These are phyloP conservation scores for Ditylenchus dipsaci DNA, from an alignment of 1,140 invertebrate species.

Conservation along the genomic window DNA sequence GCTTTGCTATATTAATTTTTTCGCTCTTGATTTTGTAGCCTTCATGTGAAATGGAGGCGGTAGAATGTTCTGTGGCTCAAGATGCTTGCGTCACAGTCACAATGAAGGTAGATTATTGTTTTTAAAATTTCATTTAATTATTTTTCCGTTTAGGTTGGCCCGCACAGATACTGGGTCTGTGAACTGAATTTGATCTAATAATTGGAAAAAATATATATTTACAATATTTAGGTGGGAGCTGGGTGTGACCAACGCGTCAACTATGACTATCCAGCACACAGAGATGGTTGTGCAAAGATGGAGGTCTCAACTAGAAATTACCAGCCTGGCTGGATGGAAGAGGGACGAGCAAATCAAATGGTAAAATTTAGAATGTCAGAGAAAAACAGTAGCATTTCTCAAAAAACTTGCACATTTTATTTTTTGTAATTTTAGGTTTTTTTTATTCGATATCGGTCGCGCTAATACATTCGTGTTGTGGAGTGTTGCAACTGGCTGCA, in stretches of 20 bases:
- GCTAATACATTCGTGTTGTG: too few species aligned
- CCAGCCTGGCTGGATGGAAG: neutral
- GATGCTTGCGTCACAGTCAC: conserved; percentile 30
- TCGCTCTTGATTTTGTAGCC: neutral
- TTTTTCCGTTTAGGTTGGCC: too few species aligned
- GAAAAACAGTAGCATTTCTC: too few species aligned
- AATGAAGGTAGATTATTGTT: conserved; percentile 14
- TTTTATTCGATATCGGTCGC: too few species aligned
- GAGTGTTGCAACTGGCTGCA: too few species aligned
- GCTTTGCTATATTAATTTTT: too few species aligned
- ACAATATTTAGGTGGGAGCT: conserved; percentile 23
- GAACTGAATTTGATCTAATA: too few species aligned
- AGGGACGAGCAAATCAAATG: neutral
- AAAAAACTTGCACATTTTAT: too few species aligned
- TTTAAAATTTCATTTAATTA: neutral
- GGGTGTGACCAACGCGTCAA: conserved; percentile 37
- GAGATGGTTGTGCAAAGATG: conserved; percentile 29
- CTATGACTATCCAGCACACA: conserved; percentile 30
- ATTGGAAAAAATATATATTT: too few species aligned
- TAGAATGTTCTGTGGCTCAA: conserved; percentile 18
- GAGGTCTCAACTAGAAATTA: conserved; percentile 23
- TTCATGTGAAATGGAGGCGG: conserved; percentile 25
- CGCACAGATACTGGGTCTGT: too few species aligned
- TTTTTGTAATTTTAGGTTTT: too few species aligned
- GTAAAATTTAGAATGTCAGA: neutral